These are phyloP conservation scores for Enoplosus armatus DNA, from an alignment of 2,797 vertebrate genomes.

Conservation along the genomic window DNA sequence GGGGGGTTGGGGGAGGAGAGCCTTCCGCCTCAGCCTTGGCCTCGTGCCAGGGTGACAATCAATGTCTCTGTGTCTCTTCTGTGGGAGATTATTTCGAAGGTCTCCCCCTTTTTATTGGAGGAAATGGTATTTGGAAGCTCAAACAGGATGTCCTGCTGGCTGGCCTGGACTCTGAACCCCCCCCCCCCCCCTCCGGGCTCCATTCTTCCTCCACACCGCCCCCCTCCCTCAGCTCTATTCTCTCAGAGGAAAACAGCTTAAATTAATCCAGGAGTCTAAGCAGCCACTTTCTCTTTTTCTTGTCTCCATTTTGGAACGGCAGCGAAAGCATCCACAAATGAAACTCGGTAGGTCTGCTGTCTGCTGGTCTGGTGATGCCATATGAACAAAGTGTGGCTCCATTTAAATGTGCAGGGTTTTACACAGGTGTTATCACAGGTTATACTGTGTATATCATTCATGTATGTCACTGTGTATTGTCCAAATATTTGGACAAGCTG, in stretches of 20 bases:
- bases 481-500: no score
- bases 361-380: constrained; percentile 6
- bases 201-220: constrained; percentile 49
- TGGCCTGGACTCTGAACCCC: constrained; percentile 82
- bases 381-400: background rate
- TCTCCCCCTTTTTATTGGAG: constrained; percentile 85
- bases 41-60: constrained; percentile 90
- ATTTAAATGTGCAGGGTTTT: background rate
- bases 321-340: constrained; percentile 12
- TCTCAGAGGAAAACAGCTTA: constrained; percentile 54
- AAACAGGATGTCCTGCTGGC: constrained; percentile 90
- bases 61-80: constrained; percentile 85
- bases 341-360: constrained; percentile 21
- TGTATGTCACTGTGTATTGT: no score
- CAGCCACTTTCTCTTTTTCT: constrained; percentile 48
- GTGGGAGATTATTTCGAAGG: constrained; percentile 86
- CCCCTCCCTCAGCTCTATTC: constrained; percentile 40
- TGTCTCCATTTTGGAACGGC: constrained; percentile 45
- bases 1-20: no score
- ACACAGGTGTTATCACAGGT: no score
- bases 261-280: constrained; percentile 60
- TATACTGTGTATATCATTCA: no score
- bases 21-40: constrained; percentile 82
- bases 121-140: constrained; percentile 86
- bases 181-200: constrained; percentile 32